These are phyloP conservation scores for Drosophila quadrilineata DNA, from an alignment of 1,140 invertebrate species.

Conservation along the genomic window DNA sequence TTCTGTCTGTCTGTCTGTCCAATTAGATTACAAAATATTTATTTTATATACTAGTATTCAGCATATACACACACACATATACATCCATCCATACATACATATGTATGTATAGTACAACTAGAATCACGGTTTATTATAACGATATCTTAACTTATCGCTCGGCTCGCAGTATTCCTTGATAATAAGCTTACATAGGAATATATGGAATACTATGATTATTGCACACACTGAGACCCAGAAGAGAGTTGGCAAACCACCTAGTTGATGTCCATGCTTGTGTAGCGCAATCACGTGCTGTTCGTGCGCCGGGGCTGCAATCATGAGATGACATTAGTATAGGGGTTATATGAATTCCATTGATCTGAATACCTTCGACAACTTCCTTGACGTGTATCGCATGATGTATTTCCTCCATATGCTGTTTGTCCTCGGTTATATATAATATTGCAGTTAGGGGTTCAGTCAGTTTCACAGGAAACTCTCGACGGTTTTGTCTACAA, in stretches of 20 bases:
- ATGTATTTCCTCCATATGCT: conserved; percentile 95
- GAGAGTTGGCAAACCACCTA: conserved; percentile 93
- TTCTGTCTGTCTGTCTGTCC: conserved; percentile 11
- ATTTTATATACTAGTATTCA: conserved; percentile 36
- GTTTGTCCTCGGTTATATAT: conserved; percentile 94
- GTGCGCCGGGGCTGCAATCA: conserved; percentile 92
- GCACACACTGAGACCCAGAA: conserved; percentile 96
- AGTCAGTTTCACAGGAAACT: conserved; percentile 96
- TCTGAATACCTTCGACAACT: conserved; percentile 87
- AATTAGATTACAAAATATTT: conserved; percentile 26
- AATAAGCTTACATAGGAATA: conserved; percentile 96
- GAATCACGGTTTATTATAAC: conserved; percentile 86
- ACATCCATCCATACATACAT: no score
- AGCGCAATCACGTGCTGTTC: conserved; percentile 95
- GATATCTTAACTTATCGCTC: conserved; percentile 85
- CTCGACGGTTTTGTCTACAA: conserved; percentile 82
- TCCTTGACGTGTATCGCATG: conserved; percentile 95
- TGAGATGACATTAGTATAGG: background rate
- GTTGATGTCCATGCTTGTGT: conserved; percentile 94
- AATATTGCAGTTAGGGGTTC: conserved; percentile 95
- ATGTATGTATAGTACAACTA: no score
- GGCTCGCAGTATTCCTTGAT: conserved; percentile 93
- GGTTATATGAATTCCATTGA: background rate
- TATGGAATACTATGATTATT: conserved; percentile 95
- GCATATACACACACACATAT: no score